Evolutionary conservation across 2,113 vertebrate genomes (phyloP).

Genomic region (Lepus americanus): DNA sequence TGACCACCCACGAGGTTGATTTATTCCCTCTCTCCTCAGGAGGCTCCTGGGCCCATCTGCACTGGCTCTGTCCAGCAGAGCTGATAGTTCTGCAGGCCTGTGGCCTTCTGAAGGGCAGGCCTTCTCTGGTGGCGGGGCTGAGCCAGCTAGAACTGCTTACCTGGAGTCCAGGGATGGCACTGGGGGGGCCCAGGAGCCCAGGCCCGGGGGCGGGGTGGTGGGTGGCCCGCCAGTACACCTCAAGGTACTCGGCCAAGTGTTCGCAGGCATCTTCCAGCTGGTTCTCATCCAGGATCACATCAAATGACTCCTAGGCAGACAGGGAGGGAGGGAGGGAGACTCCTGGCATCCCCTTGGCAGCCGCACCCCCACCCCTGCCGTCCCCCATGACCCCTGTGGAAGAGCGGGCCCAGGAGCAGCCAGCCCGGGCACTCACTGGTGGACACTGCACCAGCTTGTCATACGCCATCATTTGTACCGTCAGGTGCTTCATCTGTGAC

Average conservation of each 20-base stretch:
- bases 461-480: conserved; percentile 97
- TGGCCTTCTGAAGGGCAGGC: conserved; percentile 5
- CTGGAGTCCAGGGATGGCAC: conserved; percentile 94
- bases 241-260: conserved; percentile 96
- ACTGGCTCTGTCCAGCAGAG: neutral
- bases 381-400: neutral
- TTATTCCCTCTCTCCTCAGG: neutral
- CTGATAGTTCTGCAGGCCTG: neutral
- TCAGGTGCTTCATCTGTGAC: conserved; percentile 97
- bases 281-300: conserved; percentile 98
- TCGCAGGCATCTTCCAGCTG: conserved; percentile 97
- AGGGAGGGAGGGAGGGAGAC: neutral
- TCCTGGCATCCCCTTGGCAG: neutral
- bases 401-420: neutral
- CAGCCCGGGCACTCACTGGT: conserved; percentile 90
- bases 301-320: conserved; percentile 93
- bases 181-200: conserved; percentile 91
- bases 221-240: conserved; percentile 97
- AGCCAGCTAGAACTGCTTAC: conserved; percentile 81
- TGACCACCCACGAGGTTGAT: neutral
- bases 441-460: conserved; percentile 98
- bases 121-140: neutral
- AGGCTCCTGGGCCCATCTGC: neutral
- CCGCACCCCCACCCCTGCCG: neutral
- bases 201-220: conserved; percentile 93